Percentiles rank a stretch among this genome's conserved stretches.
Evolutionary conservation across 2,888 invertebrate genomes (phyloP).

Genomic region (Eurois occulta): DNA sequence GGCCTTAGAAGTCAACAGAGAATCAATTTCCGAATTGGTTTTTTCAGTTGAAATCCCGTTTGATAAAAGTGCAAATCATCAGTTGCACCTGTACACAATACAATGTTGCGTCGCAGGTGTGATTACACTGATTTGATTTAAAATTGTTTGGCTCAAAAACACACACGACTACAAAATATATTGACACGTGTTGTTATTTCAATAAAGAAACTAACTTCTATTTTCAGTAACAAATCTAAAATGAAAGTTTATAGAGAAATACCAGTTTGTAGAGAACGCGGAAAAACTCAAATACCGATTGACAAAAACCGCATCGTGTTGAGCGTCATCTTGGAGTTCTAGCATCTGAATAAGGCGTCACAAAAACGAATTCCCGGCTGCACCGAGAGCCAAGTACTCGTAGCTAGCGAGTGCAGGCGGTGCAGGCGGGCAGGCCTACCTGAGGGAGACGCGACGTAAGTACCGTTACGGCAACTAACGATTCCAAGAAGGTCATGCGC

Average conservation of each 20-base stretch:
- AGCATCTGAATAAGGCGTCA: constrained; percentile 50
- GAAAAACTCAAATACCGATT: constrained; percentile 36
- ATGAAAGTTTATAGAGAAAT: constrained; percentile 15
- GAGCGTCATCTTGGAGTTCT: constrained; percentile 37
- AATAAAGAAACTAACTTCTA: not conserved
- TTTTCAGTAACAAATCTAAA: not conserved
- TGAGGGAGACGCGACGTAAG: constrained; percentile 77
- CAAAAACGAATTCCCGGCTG: constrained; percentile 61
- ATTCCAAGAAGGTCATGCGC: constrained; percentile 89
- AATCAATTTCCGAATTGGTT: constrained; percentile 55
- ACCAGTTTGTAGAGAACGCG: too few relatives aligned
- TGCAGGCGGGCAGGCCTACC: constrained; percentile 75
- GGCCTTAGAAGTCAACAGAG: constrained; percentile 40
- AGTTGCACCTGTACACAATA: constrained; percentile 41
- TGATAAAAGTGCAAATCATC: constrained; percentile 60
- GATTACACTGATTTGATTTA: constrained; percentile 57
- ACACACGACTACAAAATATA: constrained; percentile 24
- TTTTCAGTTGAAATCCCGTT: constrained; percentile 59
- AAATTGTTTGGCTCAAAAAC: constrained; percentile 41
- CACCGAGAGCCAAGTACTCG: constrained; percentile 41
- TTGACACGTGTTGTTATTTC: constrained; percentile 35
- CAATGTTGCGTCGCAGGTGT: constrained; percentile 27
- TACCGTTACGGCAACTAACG: constrained; percentile 87
- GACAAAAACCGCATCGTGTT: constrained; percentile 50
- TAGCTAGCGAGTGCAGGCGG: constrained; percentile 54